Evolutionary conservation across 2,888 invertebrate species (phyloP).

Genomic region (Diaprepes abbreviatus): DNA sequence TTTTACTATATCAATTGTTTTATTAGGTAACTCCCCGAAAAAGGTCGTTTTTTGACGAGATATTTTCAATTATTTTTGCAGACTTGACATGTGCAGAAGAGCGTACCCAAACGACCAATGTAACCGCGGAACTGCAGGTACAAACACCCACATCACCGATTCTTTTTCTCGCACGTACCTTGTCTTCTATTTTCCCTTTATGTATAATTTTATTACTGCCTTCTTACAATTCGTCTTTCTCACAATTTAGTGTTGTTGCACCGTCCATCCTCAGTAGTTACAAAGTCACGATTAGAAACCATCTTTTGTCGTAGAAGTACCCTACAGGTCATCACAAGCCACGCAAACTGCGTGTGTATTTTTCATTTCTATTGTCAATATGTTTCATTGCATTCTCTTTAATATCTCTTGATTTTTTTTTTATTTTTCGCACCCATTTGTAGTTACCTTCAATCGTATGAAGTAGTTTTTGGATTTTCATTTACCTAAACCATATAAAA

Average conservation of each 20-base stretch:
- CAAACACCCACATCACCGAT: slow-evolving; percentile 55
- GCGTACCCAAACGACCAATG: slow-evolving; percentile 94
- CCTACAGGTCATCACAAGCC: background rate
- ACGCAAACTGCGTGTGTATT: background rate
- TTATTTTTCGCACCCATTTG: background rate
- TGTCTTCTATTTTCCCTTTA: slow-evolving; percentile 3
- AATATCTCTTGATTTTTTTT: too few species aligned
- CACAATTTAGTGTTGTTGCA: slow-evolving; percentile 3
- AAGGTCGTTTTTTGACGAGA: slow-evolving; percentile 1
- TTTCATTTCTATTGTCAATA: background rate
- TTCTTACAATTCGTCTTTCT: slow-evolving; percentile 6
- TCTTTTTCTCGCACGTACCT: slow-evolving; percentile 23
- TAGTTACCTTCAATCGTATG: background rate
- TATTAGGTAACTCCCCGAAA: too few species aligned
- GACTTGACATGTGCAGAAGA: slow-evolving; percentile 99
- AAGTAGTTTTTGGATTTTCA: background rate
- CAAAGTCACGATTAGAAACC: background rate
- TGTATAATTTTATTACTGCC: slow-evolving; percentile 29
- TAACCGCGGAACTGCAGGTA: slow-evolving; percentile 99
- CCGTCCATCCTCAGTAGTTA: background rate
- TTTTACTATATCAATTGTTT: too few species aligned
- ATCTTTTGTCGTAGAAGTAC: background rate
- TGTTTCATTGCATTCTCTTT: too few species aligned
- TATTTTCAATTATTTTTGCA: slow-evolving; percentile 72
- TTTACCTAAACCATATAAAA: background rate